Base-by-base conservation (phyloP, 2,797 vertebrate species). In the Fundulus diaphanus region DNA sequence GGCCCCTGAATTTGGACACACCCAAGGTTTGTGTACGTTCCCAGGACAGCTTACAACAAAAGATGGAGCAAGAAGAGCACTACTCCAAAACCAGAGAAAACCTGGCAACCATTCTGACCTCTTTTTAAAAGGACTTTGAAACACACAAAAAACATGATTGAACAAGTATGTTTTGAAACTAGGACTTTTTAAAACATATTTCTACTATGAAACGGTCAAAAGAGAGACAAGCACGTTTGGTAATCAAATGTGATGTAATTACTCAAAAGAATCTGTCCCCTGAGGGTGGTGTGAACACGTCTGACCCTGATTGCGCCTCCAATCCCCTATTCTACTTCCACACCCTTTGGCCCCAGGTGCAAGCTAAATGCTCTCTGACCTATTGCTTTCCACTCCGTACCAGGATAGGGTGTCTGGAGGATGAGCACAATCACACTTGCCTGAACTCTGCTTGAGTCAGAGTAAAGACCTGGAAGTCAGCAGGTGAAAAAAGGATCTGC, bases 341-440 rank as follows among this genome's bases (percentile, higher is more conserved):
- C 77, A 72, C 33, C 76, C 46, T 79, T 63, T 80, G 52, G 84
- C 86, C 83, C 78, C 81, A 85, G 90, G 86, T 90, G n/a, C 85
- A 78, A 63, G 79, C 76, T 81, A 80, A 82, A 74, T 77, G 72
- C 68, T 82, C 70, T 81, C 67, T 77, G 83, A 90, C 78, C 79
- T 77, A 76, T 59, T 61, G 68, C 78, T 84, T 80, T 86, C 82
- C 80, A 76, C 82, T 87, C n/a, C 74, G 84, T 69, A 77, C 67
- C 70, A 49, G 37, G 92, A 81, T 51, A 66, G 71, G 86, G 87
- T 77, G 81, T 69, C 73, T 75, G 33, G 16, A 76, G 83, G 81
- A 78, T 27, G 31, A 44, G 72, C 35, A 61, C 49, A 61, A 52
- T 12, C 59, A 70, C 78, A 65, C 63, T 35, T 35, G 68, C 78